Evolutionary conservation across 2,113 vertebrate species (phyloP).

Genomic region (Proteles cristata): DNA sequence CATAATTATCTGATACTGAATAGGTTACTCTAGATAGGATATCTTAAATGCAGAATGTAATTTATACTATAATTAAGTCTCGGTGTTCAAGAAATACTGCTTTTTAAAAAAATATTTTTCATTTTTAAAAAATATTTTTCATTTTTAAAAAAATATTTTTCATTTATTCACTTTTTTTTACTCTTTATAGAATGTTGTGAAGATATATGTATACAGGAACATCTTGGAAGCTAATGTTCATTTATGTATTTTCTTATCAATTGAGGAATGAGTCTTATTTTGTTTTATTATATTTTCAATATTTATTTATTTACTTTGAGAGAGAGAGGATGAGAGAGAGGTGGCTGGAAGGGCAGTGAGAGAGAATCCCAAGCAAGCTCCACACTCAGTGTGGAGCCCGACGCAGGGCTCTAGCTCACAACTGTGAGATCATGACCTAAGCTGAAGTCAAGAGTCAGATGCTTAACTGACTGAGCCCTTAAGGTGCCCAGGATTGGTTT

Average conservation of each 20-base stretch:
- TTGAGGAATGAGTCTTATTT: background rate
- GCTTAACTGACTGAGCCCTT: too few species aligned
- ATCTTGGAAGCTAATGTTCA: background rate
- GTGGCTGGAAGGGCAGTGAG: too few species aligned
- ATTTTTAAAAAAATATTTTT: background rate
- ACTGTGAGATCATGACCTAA: too few species aligned
- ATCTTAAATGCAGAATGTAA: background rate
- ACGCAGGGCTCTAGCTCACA: too few species aligned
- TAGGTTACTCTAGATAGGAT: background rate
- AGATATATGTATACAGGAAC: background rate
- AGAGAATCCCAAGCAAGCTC: too few species aligned
- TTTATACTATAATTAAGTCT: conserved; percentile 33
- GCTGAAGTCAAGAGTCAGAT: too few species aligned
- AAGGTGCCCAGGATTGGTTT: background rate
- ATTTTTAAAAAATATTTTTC: background rate
- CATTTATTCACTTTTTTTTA: background rate
- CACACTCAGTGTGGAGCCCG: too few species aligned
- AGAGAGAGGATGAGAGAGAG: too few species aligned
- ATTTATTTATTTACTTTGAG: too few species aligned
- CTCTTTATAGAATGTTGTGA: background rate
- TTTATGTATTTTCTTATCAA: background rate
- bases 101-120: background rate
- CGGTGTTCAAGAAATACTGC: background rate
- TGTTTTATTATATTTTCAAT: too few species aligned
- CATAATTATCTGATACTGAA: background rate